Evolutionary conservation across 2,888 invertebrate genomes (phyloP), one percentile per base, ranked within the genome.

Genomic region (Ichneumon xanthorius): DNA sequence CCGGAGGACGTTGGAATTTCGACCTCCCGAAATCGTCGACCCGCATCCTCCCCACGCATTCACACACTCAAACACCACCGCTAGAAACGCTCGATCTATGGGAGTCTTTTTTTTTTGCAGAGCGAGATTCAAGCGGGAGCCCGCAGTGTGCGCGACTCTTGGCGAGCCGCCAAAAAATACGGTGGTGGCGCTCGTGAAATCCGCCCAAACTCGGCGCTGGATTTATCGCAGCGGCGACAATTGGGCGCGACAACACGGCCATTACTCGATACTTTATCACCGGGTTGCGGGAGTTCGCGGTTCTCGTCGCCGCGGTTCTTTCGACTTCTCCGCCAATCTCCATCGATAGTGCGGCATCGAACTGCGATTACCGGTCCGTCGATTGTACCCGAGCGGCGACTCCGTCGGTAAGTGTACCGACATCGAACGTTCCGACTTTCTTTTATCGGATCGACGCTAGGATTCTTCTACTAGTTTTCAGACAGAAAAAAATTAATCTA

Each of bases 151-250:
- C 5, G 61, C 61, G 61, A 61, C 61, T 33, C 33, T 63, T 70
- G 82, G 82, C 82, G 19, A 76, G 63, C 45, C 40, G 77, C 71
- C 82, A 77, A 82, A 82, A 77, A 82, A 19, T 53, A 53, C 71
- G 71, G 63, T n/a, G 37, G n/a, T 53, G 63, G 40, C 6, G 67
- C 22, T 16, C 14, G 26, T 48, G 26, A 67, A 82, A 78, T 82
- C 33, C 67, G 22, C 53, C 65, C 73, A 78, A 77, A 77, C 48
- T 50, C 50, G 50, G 30, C 48, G 22, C 48, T 50, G 48, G 53
- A 76, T 82, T 82, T 82, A 76, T 76, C 48, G 76, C 55, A 68
- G 61, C 37, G 63, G 48, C 33, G 61, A 65, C 58, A 14, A 26
- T 19, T 73, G 61, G 61, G 61, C 33, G 61, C 61, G 61, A 61